phyloP scores from a whole-genome alignment of 2,888 invertebrate genomes.

The Rotaria macrura region DNA sequence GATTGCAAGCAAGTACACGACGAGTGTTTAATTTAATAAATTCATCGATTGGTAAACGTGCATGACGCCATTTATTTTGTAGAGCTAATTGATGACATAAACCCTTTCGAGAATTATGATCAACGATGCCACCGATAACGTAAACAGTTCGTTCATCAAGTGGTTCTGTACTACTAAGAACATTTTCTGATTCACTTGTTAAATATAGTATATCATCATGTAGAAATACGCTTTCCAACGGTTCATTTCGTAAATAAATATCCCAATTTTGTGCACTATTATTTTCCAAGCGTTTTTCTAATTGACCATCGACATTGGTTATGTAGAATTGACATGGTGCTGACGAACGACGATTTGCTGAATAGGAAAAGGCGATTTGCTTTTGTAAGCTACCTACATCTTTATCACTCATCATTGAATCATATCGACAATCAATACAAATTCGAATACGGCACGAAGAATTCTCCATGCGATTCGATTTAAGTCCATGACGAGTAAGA shows the following conservation, averaged over 20 bases:
- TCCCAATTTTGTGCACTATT: conserved; percentile 57
- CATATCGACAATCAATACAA: conserved; percentile 79
- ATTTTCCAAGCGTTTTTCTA: conserved; percentile 63
- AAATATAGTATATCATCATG: conserved; percentile 74
- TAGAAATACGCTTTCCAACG: conserved; percentile 61
- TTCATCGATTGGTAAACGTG: conserved; percentile 72
- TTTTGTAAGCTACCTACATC: conserved; percentile 38
- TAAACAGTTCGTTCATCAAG: conserved; percentile 70
- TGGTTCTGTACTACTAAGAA: conserved; percentile 56
- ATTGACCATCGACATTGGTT: conserved; percentile 66
- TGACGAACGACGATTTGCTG: conserved; percentile 69
- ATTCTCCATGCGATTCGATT: conserved; percentile 25
- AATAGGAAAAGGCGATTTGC: conserved; percentile 61
- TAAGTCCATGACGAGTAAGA: conserved; percentile 7
- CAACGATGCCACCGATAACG: conserved; percentile 89
- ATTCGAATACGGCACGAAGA: conserved; percentile 63
- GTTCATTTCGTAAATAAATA: conserved; percentile 42
- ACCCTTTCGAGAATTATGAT: conserved; percentile 87
- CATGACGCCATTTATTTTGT: conserved; percentile 65
- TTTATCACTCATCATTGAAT: conserved; percentile 75
- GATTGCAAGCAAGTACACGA: conserved; percentile 85
- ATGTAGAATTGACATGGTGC: conserved; percentile 69
- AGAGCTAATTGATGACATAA: conserved; percentile 58
- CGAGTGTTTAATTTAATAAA: conserved; percentile 80
- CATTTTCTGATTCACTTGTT: conserved; percentile 81